phyloP scores from a whole-genome alignment of 2,888 invertebrate genomes.

The Labia minor region DNA sequence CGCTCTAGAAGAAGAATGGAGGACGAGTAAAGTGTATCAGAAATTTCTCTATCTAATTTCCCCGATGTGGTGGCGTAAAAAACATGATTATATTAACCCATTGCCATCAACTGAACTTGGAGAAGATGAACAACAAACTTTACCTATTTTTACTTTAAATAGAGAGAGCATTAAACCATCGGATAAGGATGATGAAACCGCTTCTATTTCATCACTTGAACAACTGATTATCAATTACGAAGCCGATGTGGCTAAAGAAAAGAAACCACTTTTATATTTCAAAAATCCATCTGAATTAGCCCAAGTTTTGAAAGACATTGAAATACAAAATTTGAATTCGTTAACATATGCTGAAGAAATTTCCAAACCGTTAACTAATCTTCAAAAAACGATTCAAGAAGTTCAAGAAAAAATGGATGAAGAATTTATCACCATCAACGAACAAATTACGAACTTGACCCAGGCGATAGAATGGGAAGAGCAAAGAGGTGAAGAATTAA shows the following conservation, averaged over 20 bases:
- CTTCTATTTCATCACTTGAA: slow-evolving; percentile 15
- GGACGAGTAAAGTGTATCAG: slow-evolving; percentile 52
- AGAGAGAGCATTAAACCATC: slow-evolving; percentile 16
- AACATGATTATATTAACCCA: slow-evolving; percentile 37
- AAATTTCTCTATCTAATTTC: slow-evolving; percentile 57
- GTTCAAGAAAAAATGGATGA: slow-evolving; percentile 38
- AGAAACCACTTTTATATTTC: slow-evolving; percentile 47
- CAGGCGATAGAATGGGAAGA: slow-evolving; percentile 21
- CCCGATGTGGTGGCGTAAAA: slow-evolving; percentile 47
- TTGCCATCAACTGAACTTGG: not conserved
- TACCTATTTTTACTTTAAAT: slow-evolving; percentile 13
- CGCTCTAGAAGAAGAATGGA: slow-evolving; percentile 51
- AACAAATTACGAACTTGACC: slow-evolving; percentile 36
- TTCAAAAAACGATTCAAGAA: slow-evolving; percentile 39
- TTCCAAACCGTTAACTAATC: slow-evolving; percentile 41
- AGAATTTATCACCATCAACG: slow-evolving; percentile 34
- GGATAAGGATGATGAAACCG: not conserved
- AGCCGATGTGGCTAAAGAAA: slow-evolving; percentile 37
- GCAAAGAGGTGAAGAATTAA: slow-evolving; percentile 37
- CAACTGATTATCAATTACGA: slow-evolving; percentile 38
- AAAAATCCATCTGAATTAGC: slow-evolving; percentile 34
- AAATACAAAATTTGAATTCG: slow-evolving; percentile 52
- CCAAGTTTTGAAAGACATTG: slow-evolving; percentile 45
- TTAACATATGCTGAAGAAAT: slow-evolving; percentile 49
- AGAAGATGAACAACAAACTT: not conserved